phyloP scores from a whole-genome alignment of 2,888 invertebrate genomes.

The Dendrolimus pini region DNA sequence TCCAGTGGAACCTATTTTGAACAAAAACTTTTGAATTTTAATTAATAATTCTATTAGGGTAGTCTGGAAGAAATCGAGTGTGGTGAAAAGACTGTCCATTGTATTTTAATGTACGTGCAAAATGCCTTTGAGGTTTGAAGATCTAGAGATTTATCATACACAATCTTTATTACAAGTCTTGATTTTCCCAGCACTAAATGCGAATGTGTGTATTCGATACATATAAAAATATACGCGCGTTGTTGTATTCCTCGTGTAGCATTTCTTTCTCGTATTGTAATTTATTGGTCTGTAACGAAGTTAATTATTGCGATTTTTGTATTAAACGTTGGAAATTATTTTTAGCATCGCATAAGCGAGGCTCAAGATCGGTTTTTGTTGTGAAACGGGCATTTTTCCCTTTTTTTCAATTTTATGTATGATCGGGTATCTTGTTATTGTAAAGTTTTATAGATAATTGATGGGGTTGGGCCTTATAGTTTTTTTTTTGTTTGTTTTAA shows the following conservation, averaged over 20 bases:
- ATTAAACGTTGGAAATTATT: constrained; percentile 76
- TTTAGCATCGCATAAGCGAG: constrained; percentile 61
- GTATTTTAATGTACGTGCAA: no score
- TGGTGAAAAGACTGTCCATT: no score
- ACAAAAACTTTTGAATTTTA: no score
- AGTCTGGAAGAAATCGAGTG: no score
- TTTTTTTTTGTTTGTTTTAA: no score
- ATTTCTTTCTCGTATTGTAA: constrained; percentile 75
- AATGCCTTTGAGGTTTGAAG: no score
- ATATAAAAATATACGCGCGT: constrained; percentile 19
- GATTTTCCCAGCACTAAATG: constrained; percentile 22
- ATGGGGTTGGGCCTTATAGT: background rate
- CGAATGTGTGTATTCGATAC: constrained; percentile 20
- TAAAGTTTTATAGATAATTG: background rate
- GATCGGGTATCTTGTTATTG: background rate
- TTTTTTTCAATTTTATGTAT: background rate
- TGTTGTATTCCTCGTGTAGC: constrained; percentile 50
- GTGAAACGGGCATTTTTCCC: constrained; percentile 37
- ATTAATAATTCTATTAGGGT: no score
- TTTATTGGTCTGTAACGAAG: constrained; percentile 76
- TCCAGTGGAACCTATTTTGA: no score
- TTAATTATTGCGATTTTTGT: constrained; percentile 77
- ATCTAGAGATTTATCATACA: no score
- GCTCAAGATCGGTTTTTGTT: constrained; percentile 42
- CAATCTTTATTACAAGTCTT: constrained; percentile 4